A percentile compares a stretch with the other conserved stretches of the same genome.
phyloP scores from a whole-genome alignment of 2,888 invertebrate species.

The Eristalinus aeneus region DNA sequence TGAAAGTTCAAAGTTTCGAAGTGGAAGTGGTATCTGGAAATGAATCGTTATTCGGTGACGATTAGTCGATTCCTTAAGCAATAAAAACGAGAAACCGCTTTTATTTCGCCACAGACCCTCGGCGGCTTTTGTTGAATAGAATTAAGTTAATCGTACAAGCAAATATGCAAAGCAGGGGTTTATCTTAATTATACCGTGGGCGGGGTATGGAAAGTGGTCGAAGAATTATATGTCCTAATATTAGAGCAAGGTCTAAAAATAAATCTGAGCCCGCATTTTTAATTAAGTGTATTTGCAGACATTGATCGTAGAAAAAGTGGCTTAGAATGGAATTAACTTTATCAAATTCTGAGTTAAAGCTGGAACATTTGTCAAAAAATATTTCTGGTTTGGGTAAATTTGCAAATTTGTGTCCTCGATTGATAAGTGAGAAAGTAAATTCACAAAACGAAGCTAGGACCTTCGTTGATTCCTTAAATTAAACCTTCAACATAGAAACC shows the following conservation, averaged over 20 bases:
- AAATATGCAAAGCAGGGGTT: slow-evolving; percentile 3
- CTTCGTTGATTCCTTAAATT: too few relatives aligned
- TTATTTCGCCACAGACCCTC: neutral
- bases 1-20: slow-evolving; percentile 40
- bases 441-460: too few relatives aligned
- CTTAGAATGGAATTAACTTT: too few relatives aligned
- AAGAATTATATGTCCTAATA: slow-evolving; percentile 3
- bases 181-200: slow-evolving; percentile 1
- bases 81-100: neutral
- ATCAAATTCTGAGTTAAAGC: too few relatives aligned
- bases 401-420: too few relatives aligned
- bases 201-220: neutral
- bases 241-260: neutral
- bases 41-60: neutral
- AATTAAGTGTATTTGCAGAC: neutral
- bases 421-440: too few relatives aligned
- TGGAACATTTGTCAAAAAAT: too few relatives aligned
- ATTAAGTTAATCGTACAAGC: neutral
- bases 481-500: too few relatives aligned
- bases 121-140: neutral
- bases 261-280: neutral
- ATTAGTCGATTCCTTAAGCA: neutral
- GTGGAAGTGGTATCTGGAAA: neutral
- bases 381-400: too few relatives aligned
- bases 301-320: too few relatives aligned